Percentiles rank a stretch among this genome's conserved stretches.
phyloP scores from a whole-genome alignment of 2,888 invertebrate species.

The Epirrita christyi region DNA sequence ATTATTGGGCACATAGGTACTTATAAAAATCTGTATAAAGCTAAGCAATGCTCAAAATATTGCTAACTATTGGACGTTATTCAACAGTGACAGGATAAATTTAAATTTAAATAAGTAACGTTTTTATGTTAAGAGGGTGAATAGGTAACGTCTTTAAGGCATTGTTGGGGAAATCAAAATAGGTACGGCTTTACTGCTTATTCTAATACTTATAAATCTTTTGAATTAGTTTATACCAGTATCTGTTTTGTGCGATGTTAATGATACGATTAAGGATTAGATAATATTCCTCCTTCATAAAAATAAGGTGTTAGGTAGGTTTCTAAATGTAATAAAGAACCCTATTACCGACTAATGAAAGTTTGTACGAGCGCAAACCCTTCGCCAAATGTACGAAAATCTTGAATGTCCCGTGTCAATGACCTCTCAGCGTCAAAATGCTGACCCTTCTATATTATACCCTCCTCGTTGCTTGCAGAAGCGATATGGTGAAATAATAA shows the following conservation, averaged over 20 bases:
- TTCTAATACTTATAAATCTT: too few species aligned
- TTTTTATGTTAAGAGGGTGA: too few species aligned
- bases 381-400: conserved; percentile 32
- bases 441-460: conserved; percentile 41
- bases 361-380: conserved; percentile 18
- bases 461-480: conserved; percentile 32
- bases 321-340: background rate
- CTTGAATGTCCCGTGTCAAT: conserved; percentile 40
- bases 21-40: too few species aligned
- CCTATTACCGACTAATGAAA: conserved; percentile 2
- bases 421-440: conserved; percentile 45
- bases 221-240: background rate
- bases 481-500: conserved; percentile 16
- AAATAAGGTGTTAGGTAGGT: background rate
- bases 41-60: too few species aligned
- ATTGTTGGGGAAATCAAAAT: background rate
- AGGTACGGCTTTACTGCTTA: background rate
- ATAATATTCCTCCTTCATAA: background rate
- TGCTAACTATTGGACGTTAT: too few species aligned
- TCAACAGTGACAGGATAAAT: too few species aligned
- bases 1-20: background rate
- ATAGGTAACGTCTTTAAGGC: background rate
- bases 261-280: background rate
- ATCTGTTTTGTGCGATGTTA: background rate
- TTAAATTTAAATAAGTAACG: too few species aligned